phyloP scores from a whole-genome alignment of 1,140 invertebrate species.

The Sycobia sp. region DNA sequence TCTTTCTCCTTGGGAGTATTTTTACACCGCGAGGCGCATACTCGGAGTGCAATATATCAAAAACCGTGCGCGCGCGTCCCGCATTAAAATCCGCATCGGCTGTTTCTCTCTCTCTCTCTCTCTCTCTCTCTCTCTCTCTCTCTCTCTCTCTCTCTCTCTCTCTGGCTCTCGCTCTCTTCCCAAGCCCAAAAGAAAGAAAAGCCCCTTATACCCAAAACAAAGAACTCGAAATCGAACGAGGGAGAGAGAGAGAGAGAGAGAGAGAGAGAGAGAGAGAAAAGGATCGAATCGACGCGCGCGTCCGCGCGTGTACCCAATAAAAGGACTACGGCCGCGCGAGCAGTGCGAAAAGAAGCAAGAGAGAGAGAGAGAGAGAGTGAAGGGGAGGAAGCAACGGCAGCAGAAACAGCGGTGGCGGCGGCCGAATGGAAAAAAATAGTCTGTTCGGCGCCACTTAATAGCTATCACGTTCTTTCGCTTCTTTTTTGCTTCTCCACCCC shows the following conservation, averaged over 20 bases:
- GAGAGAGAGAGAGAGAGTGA: constrained; percentile 6
- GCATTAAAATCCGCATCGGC: too few relatives aligned
- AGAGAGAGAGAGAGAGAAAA: constrained; percentile 16
- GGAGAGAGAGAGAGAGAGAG: background rate
- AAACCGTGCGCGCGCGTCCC: too few relatives aligned
- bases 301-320: constrained; percentile 21
- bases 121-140: background rate
- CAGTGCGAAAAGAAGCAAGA: too few relatives aligned
- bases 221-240: background rate
- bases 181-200: background rate
- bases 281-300: background rate
- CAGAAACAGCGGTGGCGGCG: background rate
- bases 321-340: constrained; percentile 5
- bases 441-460: constrained; percentile 35
- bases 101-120: background rate
- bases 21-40: too few relatives aligned
- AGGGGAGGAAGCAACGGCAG: background rate
- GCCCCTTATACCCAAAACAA: background rate
- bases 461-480: constrained; percentile 30
- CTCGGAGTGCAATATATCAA: too few relatives aligned
- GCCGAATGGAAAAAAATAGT: constrained; percentile 26
- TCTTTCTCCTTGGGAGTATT: too few relatives aligned
- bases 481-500: too few relatives aligned
- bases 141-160: background rate
- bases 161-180: background rate